Base-by-base conservation (phyloP, 1,140 invertebrate genomes). In the Eumeta japonica region DNA sequence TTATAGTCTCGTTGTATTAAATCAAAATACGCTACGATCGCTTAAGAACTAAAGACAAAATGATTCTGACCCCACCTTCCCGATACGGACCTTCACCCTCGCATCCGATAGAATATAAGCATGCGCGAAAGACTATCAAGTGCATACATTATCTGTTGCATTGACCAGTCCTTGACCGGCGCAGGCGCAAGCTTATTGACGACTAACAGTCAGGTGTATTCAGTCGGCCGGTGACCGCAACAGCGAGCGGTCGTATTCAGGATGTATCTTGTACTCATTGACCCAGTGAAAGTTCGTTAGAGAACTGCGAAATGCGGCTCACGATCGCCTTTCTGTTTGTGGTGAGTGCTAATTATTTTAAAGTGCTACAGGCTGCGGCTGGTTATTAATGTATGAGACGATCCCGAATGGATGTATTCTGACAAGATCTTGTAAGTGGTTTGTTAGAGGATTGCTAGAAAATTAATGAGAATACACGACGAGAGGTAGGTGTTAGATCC, bases 261-360 rank as follows among this genome's bases (percentile, higher is more conserved):
- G 35, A 73, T 73, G 68, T n/a, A n/a, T n/a, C 35, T 45, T 43
- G 39, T 50, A 30, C 41, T 37, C 54, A 55, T 50, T 60, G 41
- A 40, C 46, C 49, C 62, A 70, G 66, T 71, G 68, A 71, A 71
- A 71, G 68, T 74, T 59, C 56, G 58, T 56, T 73, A 67, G 58
- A 35, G 28, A 17, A 60, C 46, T 45, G 42, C 48, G 67, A 65
- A 65, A 74, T 74, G 68, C 58, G 58, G 52, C 47, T 57, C 52
- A 60, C 64, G 52, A 60, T 68, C 57, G 58, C 56, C 55, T 64
- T 68, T 58, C 54, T 74, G 63, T 70, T 68, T 71, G 58, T 74
- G 68, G 68, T 74, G 68, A 74, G 68, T 74, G 64, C 50, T 56
- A 60, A 59, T 62, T 55, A 55, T 37, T 49, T 52, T 55, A 48